A percentile compares a stretch with the other conserved stretches of the same genome.
phyloP scores from a whole-genome alignment of 2,888 invertebrate genomes.

The Prosopocoilus inquinatus region DNA sequence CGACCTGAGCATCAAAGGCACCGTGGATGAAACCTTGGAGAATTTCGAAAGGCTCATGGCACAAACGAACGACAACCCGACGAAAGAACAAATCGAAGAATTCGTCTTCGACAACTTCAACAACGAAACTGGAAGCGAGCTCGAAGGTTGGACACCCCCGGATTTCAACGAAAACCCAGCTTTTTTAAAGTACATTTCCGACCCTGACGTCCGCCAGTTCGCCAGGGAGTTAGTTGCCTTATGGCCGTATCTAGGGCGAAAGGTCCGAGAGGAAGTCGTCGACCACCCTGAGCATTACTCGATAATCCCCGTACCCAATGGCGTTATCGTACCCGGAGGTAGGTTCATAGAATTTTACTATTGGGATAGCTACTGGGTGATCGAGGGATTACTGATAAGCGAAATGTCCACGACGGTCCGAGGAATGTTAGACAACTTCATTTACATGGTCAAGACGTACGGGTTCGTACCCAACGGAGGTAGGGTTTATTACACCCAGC shows the following conservation, averaged over 20 bases:
- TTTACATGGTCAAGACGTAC: conserved; percentile 63
- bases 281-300: conserved; percentile 50
- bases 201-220: conserved; percentile 58
- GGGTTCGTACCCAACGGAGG: conserved; percentile 81
- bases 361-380: conserved; percentile 88
- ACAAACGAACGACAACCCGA: conserved; percentile 51
- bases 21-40: conserved; percentile 57
- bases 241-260: conserved; percentile 63
- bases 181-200: conserved; percentile 59
- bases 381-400: conserved; percentile 73
- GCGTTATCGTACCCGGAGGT: conserved; percentile 69
- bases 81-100: conserved; percentile 50
- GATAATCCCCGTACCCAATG: conserved; percentile 51
- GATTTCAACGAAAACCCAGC: conserved; percentile 60
- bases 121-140: conserved; percentile 52
- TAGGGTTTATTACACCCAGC: conserved; percentile 71
- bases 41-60: conserved; percentile 59
- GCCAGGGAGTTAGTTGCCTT: conserved; percentile 61
- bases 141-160: conserved; percentile 59
- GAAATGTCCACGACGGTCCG: conserved; percentile 71
- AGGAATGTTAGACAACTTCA: conserved; percentile 74
- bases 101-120: conserved; percentile 62
- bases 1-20: conserved; percentile 75
- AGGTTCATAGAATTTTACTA: conserved; percentile 76
- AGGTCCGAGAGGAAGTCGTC: conserved; percentile 58